Percentiles rank a stretch among this genome's conserved stretches.
These are phyloP conservation scores for Perodicticus potto DNA, from an alignment of 2,797 vertebrate genomes.

Conservation along the genomic window DNA sequence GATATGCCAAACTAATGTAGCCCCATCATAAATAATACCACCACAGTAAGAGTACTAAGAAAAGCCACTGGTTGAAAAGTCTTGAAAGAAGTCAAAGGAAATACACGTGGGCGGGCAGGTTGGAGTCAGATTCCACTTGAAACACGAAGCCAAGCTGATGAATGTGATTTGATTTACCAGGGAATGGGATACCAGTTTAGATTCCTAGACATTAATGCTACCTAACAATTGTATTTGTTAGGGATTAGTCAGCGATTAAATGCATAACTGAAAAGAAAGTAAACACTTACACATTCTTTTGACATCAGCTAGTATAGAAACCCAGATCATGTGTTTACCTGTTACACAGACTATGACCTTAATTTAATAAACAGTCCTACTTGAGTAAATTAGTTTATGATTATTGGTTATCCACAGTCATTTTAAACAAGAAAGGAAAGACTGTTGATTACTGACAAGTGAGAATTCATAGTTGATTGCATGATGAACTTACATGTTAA, in stretches of 20 bases:
- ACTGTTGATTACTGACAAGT: neutral
- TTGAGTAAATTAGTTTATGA: neutral
- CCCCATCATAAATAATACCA: neutral
- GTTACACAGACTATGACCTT: neutral
- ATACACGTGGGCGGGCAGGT: neutral
- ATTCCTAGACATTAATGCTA: neutral
- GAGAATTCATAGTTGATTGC: neutral
- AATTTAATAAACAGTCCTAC: neutral
- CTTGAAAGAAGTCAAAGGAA: neutral
- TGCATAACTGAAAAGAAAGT: neutral
- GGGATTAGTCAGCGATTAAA: neutral
- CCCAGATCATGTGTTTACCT: neutral
- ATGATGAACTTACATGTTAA: neutral
- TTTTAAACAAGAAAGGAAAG: neutral
- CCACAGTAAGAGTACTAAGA: neutral
- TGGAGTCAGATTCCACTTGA: neutral
- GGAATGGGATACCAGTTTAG: neutral
- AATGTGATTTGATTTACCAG: slow-evolving; percentile 15
- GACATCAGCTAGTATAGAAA: neutral
- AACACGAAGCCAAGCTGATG: neutral
- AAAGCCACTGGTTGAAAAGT: neutral
- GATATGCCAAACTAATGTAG: neutral
- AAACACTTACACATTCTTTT: neutral
- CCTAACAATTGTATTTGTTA: neutral
- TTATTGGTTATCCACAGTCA: neutral